Evolutionary conservation across 2,888 invertebrate species (phyloP), one percentile per base, ranked within the genome.

Genomic region (Lithosia quadra): DNA sequence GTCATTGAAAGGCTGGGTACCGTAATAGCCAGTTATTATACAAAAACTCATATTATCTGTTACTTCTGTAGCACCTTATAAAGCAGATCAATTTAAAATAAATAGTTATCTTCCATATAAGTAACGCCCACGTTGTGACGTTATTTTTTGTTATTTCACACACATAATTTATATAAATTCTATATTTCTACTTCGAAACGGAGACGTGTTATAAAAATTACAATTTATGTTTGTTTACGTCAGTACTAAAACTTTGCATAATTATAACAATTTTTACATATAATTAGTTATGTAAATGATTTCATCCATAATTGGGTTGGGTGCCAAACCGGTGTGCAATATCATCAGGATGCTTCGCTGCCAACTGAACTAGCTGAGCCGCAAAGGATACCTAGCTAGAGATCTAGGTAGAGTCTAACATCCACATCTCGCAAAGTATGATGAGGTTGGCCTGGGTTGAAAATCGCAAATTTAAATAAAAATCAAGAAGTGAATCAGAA

Each of bases 21-120:
- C 18, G 33, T 39, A 39, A 62, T 55, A 8, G 21, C n/a, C 36
- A n/a, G 56, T 68, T 43, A 60, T 39, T 55, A 68, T 34, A 63
- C 10, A 60, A n/a, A 43, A 63, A 33, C 4, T 11, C 10, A 28
- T 61, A 68, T 62, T 68, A 61, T 61, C 24, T 15, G 22, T 43
- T 60, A 60, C 56, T 57, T 56, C 0, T 43, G 2, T n/a, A 2
- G 15, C 39, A 10, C 68, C 64, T 55, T 64, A 60, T 68, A 43
- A 39, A 68, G 63, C 13, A 21, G 39, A 21, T 34, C 43, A 55
- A 53, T 21, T 15, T 59, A 59, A n/a, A 13, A 21, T 49, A 61
- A 58, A 22, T 43, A 49, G 24, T 28, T 28, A 64, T 61, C 39
- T 60, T 28, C 28, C 24, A 39, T 55, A 60, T 33, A 64, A 9